Evolutionary conservation across 2,113 vertebrate genomes (phyloP).

Genomic region (Lasiurus cinereus): DNA sequence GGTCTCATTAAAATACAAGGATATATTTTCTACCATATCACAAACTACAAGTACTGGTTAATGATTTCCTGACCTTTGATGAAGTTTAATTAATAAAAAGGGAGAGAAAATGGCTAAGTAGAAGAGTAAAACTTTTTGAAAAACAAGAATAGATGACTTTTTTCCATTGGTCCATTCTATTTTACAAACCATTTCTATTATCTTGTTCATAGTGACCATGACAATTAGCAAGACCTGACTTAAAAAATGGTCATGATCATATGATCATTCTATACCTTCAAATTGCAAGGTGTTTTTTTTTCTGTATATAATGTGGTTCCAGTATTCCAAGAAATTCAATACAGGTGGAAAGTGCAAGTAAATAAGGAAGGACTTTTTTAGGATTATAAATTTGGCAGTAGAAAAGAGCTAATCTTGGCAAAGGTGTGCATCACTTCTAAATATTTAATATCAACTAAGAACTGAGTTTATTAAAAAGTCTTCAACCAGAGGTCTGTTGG

Average conservation of each 20-base stretch:
- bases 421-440: neutral
- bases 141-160: neutral
- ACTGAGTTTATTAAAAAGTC: neutral
- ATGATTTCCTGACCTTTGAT: neutral
- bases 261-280: neutral
- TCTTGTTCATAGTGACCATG: neutral
- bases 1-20: neutral
- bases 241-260: neutral
- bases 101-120: neutral
- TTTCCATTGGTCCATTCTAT: neutral
- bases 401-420: neutral
- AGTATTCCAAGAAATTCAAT: conserved; percentile 1
- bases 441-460: neutral
- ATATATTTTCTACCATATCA: neutral
- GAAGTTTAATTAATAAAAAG: conserved; percentile 14
- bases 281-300: neutral
- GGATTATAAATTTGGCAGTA: neutral
- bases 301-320: neutral
- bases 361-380: neutral
- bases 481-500: neutral
- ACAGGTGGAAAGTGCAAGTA: neutral
- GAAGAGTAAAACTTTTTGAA: neutral
- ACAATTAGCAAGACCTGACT: neutral
- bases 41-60: neutral
- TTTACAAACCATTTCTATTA: neutral